phyloP scores from a whole-genome alignment of 2,888 invertebrate genomes.

The Entomobrya proxima region DNA sequence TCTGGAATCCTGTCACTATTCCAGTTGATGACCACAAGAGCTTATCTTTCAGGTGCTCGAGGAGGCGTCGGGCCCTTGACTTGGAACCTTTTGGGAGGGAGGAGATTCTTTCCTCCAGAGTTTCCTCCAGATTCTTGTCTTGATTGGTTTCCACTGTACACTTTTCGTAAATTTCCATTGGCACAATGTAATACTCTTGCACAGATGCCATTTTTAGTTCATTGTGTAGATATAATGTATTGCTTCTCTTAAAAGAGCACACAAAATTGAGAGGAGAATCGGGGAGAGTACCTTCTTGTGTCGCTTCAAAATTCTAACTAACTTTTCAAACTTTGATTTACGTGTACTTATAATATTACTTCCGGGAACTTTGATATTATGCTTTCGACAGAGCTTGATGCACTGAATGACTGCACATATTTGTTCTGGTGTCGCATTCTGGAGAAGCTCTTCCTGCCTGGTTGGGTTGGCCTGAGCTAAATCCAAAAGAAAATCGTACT shows the following conservation, averaged over 20 bases:
- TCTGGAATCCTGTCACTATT: background rate
- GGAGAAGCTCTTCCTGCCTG: no score
- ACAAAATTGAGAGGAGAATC: background rate
- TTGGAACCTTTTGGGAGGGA: background rate
- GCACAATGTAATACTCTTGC: background rate
- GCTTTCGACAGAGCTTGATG: no score
- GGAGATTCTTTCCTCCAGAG: no score
- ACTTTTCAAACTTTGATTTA: background rate
- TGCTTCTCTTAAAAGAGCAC: background rate
- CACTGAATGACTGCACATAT: no score
- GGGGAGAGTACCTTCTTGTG: background rate
- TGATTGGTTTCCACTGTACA: background rate
- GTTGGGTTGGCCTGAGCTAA: no score
- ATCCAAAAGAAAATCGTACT: no score
- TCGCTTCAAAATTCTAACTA: background rate
- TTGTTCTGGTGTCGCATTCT: no score
- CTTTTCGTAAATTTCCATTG: background rate
- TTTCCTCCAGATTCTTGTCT: background rate
- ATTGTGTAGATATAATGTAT: background rate
- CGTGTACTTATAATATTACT: no score
- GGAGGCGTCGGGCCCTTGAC: background rate
- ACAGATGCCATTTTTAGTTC: no score
- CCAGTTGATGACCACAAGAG: no score
- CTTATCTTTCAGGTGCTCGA: background rate
- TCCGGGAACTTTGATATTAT: no score